These are phyloP conservation scores for Lepus oiostolus DNA, from an alignment of 2,797 vertebrate species.

Conservation along the genomic window DNA sequence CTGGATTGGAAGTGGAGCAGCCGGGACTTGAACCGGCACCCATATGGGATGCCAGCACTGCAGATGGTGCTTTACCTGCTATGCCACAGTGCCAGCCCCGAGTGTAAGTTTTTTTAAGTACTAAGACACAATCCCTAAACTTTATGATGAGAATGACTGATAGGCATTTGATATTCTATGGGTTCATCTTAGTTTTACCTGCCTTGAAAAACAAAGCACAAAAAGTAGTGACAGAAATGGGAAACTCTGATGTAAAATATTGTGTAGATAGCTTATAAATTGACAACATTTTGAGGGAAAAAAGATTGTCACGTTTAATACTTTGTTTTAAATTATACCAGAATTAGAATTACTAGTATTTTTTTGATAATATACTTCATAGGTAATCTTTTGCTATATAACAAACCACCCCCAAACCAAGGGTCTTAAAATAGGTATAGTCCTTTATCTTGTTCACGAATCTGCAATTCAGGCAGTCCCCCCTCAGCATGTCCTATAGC, in stretches of 20 bases:
- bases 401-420: neutral
- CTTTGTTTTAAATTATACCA: conserved; percentile 12
- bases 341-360: conserved; percentile 41
- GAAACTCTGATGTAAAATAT: conserved; percentile 12
- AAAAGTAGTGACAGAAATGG: neutral
- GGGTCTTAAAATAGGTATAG: conserved; percentile 9
- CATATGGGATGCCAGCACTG: no score
- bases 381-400: neutral
- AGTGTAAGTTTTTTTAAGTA: neutral
- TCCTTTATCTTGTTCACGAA: neutral
- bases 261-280: neutral
- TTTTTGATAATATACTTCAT: neutral
- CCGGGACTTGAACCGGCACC: no score
- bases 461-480: neutral
- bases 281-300: neutral
- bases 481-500: neutral
- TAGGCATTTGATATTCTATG: neutral
- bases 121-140: neutral
- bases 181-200: conserved; percentile 23
- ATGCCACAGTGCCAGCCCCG: no score
- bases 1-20: no score
- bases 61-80: no score
- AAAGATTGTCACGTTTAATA: neutral
- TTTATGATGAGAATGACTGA: neutral
- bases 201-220: conserved; percentile 44